These are phyloP conservation scores for Delichon dasypus DNA, from an alignment of 2,797 vertebrate species.

Conservation along the genomic window DNA sequence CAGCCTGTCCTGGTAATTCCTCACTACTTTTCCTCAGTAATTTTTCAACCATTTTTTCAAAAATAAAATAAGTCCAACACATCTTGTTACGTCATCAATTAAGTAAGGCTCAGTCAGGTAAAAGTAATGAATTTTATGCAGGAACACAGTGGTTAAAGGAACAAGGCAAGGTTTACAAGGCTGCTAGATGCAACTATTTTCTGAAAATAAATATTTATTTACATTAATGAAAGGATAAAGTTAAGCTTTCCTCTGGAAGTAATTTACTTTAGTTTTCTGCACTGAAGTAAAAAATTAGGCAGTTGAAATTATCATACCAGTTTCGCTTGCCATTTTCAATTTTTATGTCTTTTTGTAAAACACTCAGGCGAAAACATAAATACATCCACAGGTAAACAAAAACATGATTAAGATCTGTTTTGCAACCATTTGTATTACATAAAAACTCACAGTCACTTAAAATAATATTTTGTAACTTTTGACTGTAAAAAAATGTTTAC, in stretches of 20 bases:
- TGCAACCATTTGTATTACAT: background rate
- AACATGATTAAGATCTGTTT: background rate
- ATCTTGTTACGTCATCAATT: background rate
- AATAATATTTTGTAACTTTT: background rate
- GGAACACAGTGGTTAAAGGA: background rate
- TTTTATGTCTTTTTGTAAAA: background rate
- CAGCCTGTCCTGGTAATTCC: background rate
- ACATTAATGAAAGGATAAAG: background rate
- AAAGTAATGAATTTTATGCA: background rate
- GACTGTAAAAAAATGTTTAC: background rate
- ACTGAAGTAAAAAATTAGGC: background rate
- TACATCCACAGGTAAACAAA: background rate
- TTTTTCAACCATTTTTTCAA: background rate
- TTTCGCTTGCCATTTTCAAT: background rate
- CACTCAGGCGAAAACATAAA: background rate
- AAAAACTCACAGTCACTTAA: background rate
- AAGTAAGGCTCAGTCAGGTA: background rate
- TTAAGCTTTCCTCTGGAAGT: background rate
- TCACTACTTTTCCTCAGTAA: background rate
- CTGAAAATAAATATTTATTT: background rate
- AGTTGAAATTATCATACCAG: background rate
- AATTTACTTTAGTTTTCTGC: background rate
- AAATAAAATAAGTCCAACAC: background rate
- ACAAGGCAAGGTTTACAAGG: background rate
- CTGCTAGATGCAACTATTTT: background rate